Evolutionary conservation across 2,888 invertebrate genomes (phyloP), one percentile per base, ranked within the genome.

Genomic region (Nomada flava): DNA sequence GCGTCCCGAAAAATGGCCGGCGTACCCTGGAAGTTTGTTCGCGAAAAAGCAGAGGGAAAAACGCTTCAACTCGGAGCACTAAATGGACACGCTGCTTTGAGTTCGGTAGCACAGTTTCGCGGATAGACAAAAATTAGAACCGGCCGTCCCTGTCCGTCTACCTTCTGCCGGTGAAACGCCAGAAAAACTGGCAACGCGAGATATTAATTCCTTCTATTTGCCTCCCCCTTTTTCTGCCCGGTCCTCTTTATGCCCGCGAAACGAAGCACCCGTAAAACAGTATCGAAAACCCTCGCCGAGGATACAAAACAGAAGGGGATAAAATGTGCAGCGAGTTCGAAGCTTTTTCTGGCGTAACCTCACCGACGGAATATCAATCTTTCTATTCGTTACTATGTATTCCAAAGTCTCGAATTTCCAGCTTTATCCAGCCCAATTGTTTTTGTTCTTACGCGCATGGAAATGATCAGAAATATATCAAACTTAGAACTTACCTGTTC

Each of bases 131-230:
- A 77, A 74, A 67, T 73, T 73, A 55, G 36, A 67, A 36, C 20
- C 36, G 23, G 2, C 15, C 36, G 7, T 60, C 23, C 26, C 20
- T 63, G 15, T 20, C 15, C 18, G 18, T 36, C 18, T 18, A 7
- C 23, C 11, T 44, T 55, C 42, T 13, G 20, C 53, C 59, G 44
- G 9, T n/a, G 65, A 29, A 74, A 53, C 26, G 13, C 44, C 44
- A 2, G 42, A 10, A 36, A 26, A 60, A 63, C 60, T 20, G 57
- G 53, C n/a, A 64, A 79, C 76, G 44, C 72, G 52, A 59, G 50
- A 79, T 76, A 70, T 79, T 79, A 79, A 79, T 79, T 70, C 47
- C 47, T 60, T 29, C 44, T 10, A 23, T 23, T 36, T 60, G 18
- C n/a, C n/a, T 44, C 36, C 13, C 36, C 23, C 26, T 47, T 23